Percentiles rank a stretch among this genome's conserved stretches.
Evolutionary conservation across 2,797 vertebrate genomes (phyloP).

Genomic region (Anisognathus igniventris): DNA sequence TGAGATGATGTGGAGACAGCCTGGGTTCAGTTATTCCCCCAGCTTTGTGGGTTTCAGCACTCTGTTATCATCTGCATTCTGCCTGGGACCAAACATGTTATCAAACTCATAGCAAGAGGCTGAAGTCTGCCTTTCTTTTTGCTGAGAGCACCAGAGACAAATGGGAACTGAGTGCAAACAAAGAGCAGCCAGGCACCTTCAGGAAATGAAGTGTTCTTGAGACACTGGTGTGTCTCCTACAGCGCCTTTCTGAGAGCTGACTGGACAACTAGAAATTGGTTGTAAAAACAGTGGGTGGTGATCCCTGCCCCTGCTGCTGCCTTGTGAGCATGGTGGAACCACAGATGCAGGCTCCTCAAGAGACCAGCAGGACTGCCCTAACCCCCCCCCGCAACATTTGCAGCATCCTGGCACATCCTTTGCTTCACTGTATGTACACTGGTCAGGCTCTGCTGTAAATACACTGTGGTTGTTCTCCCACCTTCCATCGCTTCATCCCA

Average conservation of each 20-base stretch:
- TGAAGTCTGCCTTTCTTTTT: neutral
- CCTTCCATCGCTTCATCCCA: neutral
- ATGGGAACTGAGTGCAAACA: neutral
- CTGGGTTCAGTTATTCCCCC: neutral
- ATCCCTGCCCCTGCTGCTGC: neutral
- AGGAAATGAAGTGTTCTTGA: neutral
- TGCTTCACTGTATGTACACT: neutral
- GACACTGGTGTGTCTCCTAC: neutral
- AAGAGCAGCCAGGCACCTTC: neutral
- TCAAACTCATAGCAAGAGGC: neutral
- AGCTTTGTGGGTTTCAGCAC: neutral
- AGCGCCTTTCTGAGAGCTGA: neutral
- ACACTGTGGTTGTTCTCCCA: neutral
- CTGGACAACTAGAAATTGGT: neutral
- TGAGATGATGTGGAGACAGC: neutral
- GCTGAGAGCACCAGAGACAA: neutral
- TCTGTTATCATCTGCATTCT: neutral
- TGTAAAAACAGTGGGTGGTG: neutral
- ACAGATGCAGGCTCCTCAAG: neutral
- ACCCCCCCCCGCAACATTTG: neutral
- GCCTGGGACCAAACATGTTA: neutral
- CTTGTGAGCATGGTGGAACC: neutral
- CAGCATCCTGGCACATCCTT: neutral
- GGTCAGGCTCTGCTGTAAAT: slow-evolving; percentile 14
- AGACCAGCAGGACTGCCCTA: neutral